These are phyloP conservation scores for Acropora yongei DNA, from an alignment of 64 coral and sea anemone species.

Conservation along the genomic window DNA sequence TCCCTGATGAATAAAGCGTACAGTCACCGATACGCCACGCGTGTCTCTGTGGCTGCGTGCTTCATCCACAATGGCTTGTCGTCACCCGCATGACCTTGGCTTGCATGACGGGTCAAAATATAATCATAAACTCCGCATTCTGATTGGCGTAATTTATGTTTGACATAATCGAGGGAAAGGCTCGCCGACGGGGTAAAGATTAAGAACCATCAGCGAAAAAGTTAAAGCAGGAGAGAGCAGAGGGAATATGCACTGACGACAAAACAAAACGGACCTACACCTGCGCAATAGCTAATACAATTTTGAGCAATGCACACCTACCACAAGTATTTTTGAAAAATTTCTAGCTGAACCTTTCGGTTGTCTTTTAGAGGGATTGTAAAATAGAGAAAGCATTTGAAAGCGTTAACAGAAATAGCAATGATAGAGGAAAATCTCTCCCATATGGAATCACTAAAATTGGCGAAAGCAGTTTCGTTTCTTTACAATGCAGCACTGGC, in stretches of 20 bases:
- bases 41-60: neutral
- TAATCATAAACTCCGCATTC: too few relatives aligned
- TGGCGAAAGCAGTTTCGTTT: neutral
- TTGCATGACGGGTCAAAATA: neutral
- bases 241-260: constrained; percentile 3
- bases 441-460: neutral
- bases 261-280: constrained; percentile 33
- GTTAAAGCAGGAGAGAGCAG: neutral
- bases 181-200: neutral
- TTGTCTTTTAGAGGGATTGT: neutral
- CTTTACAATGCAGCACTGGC: neutral
- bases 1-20: constrained; percentile 47
- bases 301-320: neutral
- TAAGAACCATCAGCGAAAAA: neutral
- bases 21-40: constrained; percentile 9
- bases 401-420: too few relatives aligned
- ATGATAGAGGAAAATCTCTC: too few relatives aligned
- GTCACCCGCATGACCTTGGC: neutral
- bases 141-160: neutral
- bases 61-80: constrained; percentile 43
- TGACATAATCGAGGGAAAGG: neutral
- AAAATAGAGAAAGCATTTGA: neutral
- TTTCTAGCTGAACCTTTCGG: neutral
- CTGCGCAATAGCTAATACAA: neutral
- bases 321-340: neutral